These are phyloP conservation scores for Thunnus maccoyii DNA, from an alignment of 2,113 vertebrate species.

Conservation along the genomic window DNA sequence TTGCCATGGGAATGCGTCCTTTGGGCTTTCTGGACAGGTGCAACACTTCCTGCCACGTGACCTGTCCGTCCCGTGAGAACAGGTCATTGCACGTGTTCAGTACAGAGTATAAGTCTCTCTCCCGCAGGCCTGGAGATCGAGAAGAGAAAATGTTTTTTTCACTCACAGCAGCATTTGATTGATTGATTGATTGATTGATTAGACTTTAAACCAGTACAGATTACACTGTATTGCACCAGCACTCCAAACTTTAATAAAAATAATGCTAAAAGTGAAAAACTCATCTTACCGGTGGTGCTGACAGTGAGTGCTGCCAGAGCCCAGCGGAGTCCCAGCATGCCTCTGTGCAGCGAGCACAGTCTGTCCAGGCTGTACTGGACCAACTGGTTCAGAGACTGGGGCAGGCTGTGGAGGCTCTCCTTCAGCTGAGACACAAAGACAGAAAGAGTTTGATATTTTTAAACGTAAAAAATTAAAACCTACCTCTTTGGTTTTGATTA, in stretches of 20 bases:
- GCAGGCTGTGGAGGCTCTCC: slow-evolving; percentile 83
- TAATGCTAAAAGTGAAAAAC: background rate
- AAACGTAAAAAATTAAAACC: background rate
- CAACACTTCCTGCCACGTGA: slow-evolving; percentile 83
- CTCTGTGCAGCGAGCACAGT: slow-evolving; percentile 85
- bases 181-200: no score
- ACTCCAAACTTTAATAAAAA: background rate
- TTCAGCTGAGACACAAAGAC: slow-evolving; percentile 76
- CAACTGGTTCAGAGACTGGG: slow-evolving; percentile 84
- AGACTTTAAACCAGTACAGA: no score
- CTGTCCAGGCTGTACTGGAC: slow-evolving; percentile 83
- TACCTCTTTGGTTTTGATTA: no score
- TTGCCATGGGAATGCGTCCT: slow-evolving; percentile 84
- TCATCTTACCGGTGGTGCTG: slow-evolving; percentile 83
- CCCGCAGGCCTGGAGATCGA: slow-evolving; percentile 83
- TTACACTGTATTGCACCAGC: background rate
- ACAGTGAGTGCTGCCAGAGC: slow-evolving; percentile 83
- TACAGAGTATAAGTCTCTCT: slow-evolving; percentile 86
- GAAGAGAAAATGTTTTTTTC: background rate
- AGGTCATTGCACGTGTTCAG: slow-evolving; percentile 84
- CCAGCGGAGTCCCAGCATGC: slow-evolving; percentile 74
- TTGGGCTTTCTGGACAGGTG: slow-evolving; percentile 69
- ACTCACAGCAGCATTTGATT: no score
- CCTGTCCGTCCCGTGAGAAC: slow-evolving; percentile 17
- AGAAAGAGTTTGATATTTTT: background rate